A percentile compares a stretch with the other conserved stretches of the same genome.
Conservation (phyloP, 2,888 invertebrate genomes). For the Plagiodera versicolora region DNA sequence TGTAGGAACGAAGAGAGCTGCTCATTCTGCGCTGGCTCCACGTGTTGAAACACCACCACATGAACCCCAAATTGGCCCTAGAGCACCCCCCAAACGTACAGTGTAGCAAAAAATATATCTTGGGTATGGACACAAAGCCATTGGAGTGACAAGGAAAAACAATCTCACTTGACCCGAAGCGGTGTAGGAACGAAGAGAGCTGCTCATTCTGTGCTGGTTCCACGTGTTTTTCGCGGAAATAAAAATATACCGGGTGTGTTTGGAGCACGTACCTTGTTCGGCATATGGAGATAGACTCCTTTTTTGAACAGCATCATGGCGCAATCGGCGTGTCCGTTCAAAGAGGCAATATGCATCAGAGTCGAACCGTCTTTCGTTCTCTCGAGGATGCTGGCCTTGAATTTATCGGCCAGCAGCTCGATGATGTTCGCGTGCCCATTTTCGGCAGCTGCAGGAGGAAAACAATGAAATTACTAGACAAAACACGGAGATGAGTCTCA, state of each 20-base stretch:
- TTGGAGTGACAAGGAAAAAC: too few relatives aligned
- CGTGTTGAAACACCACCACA: too few relatives aligned
- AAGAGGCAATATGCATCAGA: slow-evolving; percentile 96
- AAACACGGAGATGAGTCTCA: slow-evolving; percentile 13
- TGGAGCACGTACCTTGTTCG: slow-evolving; percentile 77
- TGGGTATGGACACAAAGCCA: too few relatives aligned
- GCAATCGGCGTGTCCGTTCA: slow-evolving; percentile 97
- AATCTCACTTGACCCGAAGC: too few relatives aligned
- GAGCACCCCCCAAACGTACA: too few relatives aligned
- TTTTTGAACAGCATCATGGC: slow-evolving; percentile 98
- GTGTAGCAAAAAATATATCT: too few relatives aligned
- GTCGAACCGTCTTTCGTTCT: slow-evolving; percentile 98
- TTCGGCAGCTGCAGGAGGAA: slow-evolving; percentile 79
- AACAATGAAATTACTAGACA: slow-evolving; percentile 28
- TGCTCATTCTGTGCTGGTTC: too few relatives aligned
- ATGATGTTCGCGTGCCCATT: slow-evolving; percentile 95
- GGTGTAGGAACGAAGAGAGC: too few relatives aligned
- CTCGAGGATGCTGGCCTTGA: slow-evolving; percentile 94
- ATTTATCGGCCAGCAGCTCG: slow-evolving; percentile 95
- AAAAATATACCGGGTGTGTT: neutral
- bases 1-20: too few relatives aligned
- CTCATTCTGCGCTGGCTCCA: too few relatives aligned
- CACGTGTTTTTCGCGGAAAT: too few relatives aligned
- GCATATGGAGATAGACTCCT: slow-evolving; percentile 99
- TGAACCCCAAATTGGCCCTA: too few relatives aligned